Conservation (phyloP, 2,797 vertebrate genomes). For the Anableps anableps region DNA sequence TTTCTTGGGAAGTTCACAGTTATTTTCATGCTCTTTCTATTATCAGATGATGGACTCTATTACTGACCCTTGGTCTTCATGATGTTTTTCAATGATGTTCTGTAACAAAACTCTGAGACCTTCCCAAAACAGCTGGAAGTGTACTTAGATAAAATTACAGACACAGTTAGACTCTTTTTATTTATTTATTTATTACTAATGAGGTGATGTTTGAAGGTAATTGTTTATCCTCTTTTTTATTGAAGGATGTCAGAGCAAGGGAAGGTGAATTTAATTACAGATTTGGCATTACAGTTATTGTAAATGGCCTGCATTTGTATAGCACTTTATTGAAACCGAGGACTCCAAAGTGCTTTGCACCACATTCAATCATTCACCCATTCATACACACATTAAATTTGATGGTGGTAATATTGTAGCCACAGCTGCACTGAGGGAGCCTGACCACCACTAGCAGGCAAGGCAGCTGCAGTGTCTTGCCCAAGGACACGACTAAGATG, state of each 20-base stretch:
- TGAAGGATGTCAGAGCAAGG: background rate
- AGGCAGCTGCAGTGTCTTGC: background rate
- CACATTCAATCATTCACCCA: background rate
- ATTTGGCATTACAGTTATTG: background rate
- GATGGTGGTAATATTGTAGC: too few species aligned
- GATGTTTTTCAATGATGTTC: too few species aligned
- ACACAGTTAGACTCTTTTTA: background rate
- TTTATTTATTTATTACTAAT: too few species aligned
- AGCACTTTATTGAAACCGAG: background rate
- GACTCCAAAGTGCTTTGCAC: background rate
- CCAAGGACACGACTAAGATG: too few species aligned
- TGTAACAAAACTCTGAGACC: too few species aligned
- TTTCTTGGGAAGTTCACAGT: too few species aligned
- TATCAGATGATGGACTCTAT: too few species aligned
- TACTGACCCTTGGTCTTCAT: too few species aligned
- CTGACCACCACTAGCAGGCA: background rate
- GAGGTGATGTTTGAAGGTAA: background rate
- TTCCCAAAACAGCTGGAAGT: too few species aligned
- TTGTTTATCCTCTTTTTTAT: background rate
- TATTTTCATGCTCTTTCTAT: too few species aligned
- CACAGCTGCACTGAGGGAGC: too few species aligned
- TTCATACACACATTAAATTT: background rate
- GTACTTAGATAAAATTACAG: background rate
- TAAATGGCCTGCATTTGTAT: background rate
- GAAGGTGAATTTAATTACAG: background rate